Evolutionary conservation across 2,113 vertebrate species (phyloP).

Genomic region (Nerophis ophidion): DNA sequence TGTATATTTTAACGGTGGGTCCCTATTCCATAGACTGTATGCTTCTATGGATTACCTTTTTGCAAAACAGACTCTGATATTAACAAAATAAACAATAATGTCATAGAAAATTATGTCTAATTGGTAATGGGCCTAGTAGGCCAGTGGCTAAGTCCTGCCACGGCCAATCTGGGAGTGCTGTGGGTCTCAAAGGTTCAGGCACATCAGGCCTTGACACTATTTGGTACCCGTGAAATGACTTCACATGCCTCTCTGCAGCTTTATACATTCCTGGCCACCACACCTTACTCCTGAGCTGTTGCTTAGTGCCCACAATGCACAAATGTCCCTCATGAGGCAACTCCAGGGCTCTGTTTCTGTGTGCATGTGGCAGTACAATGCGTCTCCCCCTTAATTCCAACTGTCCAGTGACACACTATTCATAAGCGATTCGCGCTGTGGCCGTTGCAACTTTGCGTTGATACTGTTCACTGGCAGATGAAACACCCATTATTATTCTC

Average conservation of each 20-base stretch:
- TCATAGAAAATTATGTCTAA: not conserved
- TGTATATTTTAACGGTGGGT: not conserved
- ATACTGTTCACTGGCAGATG: no score
- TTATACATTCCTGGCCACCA: conserved; percentile 14
- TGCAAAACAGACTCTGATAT: no score
- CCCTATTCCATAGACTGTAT: no score
- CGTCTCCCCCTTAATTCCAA: not conserved
- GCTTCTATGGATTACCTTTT: no score
- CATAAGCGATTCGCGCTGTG: not conserved
- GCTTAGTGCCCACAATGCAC: conserved; percentile 24
- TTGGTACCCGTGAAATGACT: no score
- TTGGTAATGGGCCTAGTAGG: not conserved
- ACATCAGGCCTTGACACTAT: no score
- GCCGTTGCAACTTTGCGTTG: no score
- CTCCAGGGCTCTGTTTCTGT: not conserved
- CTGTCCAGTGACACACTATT: not conserved
- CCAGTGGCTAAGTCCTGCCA: conserved; percentile 1
- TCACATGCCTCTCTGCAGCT: not conserved
- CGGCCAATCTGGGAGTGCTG: not conserved
- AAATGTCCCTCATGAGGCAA: conserved; percentile 9
- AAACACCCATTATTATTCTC: no score
- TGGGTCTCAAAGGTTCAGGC: not conserved
- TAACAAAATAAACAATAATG: no score
- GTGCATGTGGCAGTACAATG: conserved; percentile 15
- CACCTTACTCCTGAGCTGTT: conserved; percentile 19